Percentiles rank a stretch among this genome's conserved stretches.
Conservation (phyloP, 1,140 invertebrate species). For the Fopius arisanus region DNA sequence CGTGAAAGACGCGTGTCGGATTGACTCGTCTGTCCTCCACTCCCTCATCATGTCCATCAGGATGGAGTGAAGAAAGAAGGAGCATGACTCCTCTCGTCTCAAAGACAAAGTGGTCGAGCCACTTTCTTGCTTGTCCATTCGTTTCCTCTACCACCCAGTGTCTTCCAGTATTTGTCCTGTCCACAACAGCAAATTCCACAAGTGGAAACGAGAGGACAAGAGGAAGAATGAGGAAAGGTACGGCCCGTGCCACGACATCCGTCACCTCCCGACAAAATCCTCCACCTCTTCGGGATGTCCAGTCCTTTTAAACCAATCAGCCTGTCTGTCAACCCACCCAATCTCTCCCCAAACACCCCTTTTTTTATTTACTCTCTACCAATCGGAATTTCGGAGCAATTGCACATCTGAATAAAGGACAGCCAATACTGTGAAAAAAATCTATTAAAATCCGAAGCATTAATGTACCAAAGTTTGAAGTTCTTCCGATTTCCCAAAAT, state of each 20-base stretch:
- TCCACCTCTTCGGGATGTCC: neutral
- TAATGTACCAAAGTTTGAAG: too few relatives aligned
- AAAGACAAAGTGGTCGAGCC: neutral
- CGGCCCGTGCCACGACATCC: neutral
- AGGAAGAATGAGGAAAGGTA: neutral
- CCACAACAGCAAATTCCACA: neutral
- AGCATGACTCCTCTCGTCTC: neutral
- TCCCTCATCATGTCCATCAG: neutral
- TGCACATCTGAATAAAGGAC: too few relatives aligned
- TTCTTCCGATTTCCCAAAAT: too few relatives aligned
- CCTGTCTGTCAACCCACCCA: neutral
- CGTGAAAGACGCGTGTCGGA: neutral
- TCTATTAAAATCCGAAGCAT: too few relatives aligned
- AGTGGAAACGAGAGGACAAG: neutral
- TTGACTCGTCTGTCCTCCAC: neutral
- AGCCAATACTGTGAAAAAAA: too few relatives aligned
- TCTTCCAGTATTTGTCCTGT: neutral
- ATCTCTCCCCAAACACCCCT: neutral
- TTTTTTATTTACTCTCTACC: too few relatives aligned
- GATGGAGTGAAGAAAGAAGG: neutral
- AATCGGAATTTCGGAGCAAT: too few relatives aligned
- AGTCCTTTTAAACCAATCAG: neutral
- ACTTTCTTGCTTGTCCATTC: neutral
- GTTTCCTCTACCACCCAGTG: neutral
- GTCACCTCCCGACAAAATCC: neutral